phyloP scores from a whole-genome alignment of 1,140 invertebrate genomes.

The Oedothorax gibbosus region DNA sequence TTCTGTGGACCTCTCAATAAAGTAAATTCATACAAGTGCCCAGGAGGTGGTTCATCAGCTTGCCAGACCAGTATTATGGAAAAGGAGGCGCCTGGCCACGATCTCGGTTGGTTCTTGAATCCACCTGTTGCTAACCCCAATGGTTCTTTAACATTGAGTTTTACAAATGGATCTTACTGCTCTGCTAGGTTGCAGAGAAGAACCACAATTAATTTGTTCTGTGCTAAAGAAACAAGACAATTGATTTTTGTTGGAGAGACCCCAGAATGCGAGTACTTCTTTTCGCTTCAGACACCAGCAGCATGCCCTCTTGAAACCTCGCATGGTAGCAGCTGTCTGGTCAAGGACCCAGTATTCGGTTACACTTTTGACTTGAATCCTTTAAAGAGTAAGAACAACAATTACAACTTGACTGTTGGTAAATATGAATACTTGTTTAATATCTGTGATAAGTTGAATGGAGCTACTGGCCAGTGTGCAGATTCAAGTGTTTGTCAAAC shows the following conservation, averaged over 20 bases:
- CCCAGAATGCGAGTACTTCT: constrained; percentile 67
- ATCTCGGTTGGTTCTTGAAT: constrained; percentile 28
- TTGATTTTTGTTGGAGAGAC: constrained; percentile 58
- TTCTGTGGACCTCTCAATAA: constrained; percentile 50
- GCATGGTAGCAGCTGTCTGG: constrained; percentile 65
- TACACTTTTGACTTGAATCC: constrained; percentile 66
- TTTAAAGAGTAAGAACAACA: constrained; percentile 62
- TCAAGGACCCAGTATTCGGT: constrained; percentile 66
- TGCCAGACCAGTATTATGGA: constrained; percentile 29
- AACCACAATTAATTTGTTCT: constrained; percentile 46
- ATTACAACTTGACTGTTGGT: constrained; percentile 59
- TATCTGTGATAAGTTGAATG: constrained; percentile 67
- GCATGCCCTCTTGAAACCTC: constrained; percentile 65
- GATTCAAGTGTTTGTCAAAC: constrained; percentile 66
- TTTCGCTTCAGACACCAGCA: constrained; percentile 67
- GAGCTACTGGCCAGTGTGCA: constrained; percentile 57
- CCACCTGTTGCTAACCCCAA: constrained; percentile 9
- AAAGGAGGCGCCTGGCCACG: background rate
- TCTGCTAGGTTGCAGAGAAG: constrained; percentile 9
- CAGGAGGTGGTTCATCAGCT: constrained; percentile 37
- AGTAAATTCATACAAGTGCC: constrained; percentile 24
- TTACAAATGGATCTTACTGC: constrained; percentile 48
- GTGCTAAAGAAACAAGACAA: constrained; percentile 6
- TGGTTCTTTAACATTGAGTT: constrained; percentile 36
- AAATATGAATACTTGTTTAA: constrained; percentile 67